Conservation (phyloP, 2,888 invertebrate species). For the Hydrotaea cyrtoneurina region DNA sequence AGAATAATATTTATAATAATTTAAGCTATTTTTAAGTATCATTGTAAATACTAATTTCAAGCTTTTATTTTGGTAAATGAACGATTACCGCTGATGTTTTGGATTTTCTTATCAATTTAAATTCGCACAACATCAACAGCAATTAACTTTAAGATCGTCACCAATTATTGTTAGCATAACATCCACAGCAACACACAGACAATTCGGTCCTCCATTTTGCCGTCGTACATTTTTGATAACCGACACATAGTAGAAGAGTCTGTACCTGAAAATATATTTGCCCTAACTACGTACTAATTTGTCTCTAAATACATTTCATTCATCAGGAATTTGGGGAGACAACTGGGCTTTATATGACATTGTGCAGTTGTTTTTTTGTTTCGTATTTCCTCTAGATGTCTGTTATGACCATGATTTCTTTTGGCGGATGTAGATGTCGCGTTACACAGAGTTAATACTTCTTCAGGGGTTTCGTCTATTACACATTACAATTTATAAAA, state of each 20-base stretch:
- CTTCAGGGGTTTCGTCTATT: no score
- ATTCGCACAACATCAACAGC: slow-evolving; percentile 11
- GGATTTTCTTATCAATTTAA: neutral
- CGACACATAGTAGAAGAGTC: no score
- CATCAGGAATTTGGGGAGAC: slow-evolving; percentile 74
- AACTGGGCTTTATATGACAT: slow-evolving; percentile 73
- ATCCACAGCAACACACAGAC: neutral
- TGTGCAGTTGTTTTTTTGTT: neutral
- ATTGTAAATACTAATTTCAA: neutral
- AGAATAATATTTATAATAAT: neutral
- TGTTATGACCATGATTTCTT: no score
- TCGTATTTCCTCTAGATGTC: no score
- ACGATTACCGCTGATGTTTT: neutral
- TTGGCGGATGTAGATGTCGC: no score
- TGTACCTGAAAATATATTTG: no score
- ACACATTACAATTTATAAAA: no score
- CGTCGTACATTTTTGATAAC: slow-evolving; percentile 36
- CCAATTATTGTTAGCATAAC: neutral
- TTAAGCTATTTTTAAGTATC: neutral
- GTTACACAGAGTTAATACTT: no score
- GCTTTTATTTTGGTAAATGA: neutral
- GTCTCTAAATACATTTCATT: slow-evolving; percentile 60
- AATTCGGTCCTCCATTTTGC: neutral
- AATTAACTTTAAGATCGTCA: neutral
- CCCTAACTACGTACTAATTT: no score